phyloP scores from a whole-genome alignment of 2,888 invertebrate genomes.

The Acleris laterana region DNA sequence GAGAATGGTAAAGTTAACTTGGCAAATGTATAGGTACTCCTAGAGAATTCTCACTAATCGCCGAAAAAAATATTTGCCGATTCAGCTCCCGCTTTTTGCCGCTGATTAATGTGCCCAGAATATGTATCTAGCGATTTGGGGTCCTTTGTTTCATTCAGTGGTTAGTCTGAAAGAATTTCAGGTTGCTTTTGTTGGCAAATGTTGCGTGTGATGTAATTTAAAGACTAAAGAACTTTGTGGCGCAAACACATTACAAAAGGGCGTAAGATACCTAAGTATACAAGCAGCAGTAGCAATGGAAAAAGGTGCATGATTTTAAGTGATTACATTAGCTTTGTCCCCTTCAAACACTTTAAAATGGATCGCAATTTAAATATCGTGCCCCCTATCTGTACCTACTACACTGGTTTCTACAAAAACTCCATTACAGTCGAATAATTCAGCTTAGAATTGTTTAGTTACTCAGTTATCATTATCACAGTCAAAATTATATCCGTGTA shows the following conservation, averaged over 20 bases:
- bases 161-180: constrained; percentile 44
- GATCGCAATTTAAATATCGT: too few species aligned
- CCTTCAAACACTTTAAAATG: too few species aligned
- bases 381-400: too few species aligned
- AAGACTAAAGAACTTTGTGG: not conserved
- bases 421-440: too few species aligned
- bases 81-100: constrained; percentile 70
- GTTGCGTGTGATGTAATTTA: constrained; percentile 44
- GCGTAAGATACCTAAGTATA: too few species aligned
- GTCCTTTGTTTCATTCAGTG: constrained; percentile 71
- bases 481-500: too few species aligned
- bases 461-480: too few species aligned
- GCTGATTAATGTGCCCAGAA: constrained; percentile 76
- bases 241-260: not conserved
- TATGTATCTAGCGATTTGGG: constrained; percentile 72
- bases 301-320: too few species aligned
- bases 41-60: constrained; percentile 78
- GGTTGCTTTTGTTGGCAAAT: constrained; percentile 51
- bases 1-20: constrained; percentile 43
- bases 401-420: too few species aligned
- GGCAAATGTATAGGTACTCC: constrained; percentile 67
- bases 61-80: constrained; percentile 82
- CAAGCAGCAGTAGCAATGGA: too few species aligned
- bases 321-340: too few species aligned
- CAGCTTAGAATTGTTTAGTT: too few species aligned